These are phyloP conservation scores for Pseudocheirus occidentalis DNA, from an alignment of 2,797 vertebrate genomes.

Conservation along the genomic window DNA sequence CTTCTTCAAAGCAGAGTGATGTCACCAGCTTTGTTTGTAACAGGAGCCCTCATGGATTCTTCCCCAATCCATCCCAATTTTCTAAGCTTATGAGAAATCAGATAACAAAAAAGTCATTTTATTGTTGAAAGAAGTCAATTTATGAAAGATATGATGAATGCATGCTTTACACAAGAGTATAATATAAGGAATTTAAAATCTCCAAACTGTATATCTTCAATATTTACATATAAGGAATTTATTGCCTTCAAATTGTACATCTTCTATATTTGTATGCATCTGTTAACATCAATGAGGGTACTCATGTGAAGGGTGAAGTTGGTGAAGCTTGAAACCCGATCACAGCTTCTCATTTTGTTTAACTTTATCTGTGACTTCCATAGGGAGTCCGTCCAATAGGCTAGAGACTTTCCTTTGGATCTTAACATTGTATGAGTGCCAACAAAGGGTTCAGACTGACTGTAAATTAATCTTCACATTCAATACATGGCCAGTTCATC, in stretches of 20 bases:
- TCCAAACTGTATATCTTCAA: too few species aligned
- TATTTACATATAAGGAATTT: background rate
- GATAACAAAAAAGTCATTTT: background rate
- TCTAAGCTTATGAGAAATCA: background rate
- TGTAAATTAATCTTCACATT: background rate
- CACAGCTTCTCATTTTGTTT: background rate
- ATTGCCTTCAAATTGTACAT: too few species aligned
- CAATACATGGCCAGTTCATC: background rate
- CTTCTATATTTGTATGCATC: background rate
- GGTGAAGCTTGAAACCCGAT: background rate
- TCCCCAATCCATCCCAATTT: background rate
- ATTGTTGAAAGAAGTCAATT: background rate
- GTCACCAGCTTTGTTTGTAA: background rate
- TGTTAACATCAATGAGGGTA: background rate
- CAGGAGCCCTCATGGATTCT: background rate
- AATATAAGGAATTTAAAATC: background rate
- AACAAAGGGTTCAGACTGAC: background rate
- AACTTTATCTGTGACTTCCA: background rate
- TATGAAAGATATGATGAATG: background rate
- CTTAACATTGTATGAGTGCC: background rate
- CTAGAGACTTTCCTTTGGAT: background rate
- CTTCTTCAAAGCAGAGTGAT: background rate
- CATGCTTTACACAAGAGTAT: background rate
- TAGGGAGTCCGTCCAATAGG: background rate
- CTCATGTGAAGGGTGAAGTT: background rate